phyloP scores from a whole-genome alignment of 1,140 invertebrate species.

The Sitophilus oryzae region DNA sequence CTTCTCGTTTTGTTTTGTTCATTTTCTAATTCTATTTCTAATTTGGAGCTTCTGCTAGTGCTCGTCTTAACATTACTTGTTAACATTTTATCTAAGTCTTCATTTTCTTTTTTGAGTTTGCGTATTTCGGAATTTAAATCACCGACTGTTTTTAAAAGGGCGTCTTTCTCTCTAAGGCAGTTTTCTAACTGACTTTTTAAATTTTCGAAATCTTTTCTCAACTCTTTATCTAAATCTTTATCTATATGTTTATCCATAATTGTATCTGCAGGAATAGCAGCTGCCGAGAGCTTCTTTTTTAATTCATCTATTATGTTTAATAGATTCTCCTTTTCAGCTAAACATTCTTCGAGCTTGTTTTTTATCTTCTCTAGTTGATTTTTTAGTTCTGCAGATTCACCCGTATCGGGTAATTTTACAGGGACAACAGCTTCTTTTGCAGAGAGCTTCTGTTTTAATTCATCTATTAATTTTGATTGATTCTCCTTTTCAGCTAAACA shows the following conservation, averaged over 20 bases:
- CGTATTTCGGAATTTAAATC: not conserved
- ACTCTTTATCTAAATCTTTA: too few relatives aligned
- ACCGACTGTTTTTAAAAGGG: not conserved
- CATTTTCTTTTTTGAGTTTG: slow-evolving; percentile 20
- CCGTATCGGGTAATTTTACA: not conserved
- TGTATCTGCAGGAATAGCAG: too few relatives aligned
- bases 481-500: slow-evolving; percentile 10
- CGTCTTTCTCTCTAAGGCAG: slow-evolving; percentile 7
- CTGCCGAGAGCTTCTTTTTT: slow-evolving; percentile 5
- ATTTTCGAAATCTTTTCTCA: too few relatives aligned
- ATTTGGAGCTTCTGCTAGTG: slow-evolving; percentile 16
- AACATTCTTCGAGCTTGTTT: not conserved
- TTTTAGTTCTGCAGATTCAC: slow-evolving; percentile 5
- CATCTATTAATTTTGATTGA: slow-evolving; percentile 4
- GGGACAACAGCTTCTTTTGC: too few relatives aligned
- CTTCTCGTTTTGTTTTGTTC: slow-evolving; percentile 10
- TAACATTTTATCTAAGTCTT: slow-evolving; percentile 26
- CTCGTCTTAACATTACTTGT: slow-evolving; percentile 17
- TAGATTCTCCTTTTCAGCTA: slow-evolving; percentile 4
- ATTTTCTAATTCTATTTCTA: slow-evolving; percentile 20
- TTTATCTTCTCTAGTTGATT: not conserved
- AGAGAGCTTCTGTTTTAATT: slow-evolving; percentile 7
- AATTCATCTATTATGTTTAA: slow-evolving; percentile 15
- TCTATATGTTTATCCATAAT: too few relatives aligned
- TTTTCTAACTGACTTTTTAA: slow-evolving; percentile 10